Conservation (phyloP, 2,797 vertebrate genomes). For the Eospalax fontanierii region DNA sequence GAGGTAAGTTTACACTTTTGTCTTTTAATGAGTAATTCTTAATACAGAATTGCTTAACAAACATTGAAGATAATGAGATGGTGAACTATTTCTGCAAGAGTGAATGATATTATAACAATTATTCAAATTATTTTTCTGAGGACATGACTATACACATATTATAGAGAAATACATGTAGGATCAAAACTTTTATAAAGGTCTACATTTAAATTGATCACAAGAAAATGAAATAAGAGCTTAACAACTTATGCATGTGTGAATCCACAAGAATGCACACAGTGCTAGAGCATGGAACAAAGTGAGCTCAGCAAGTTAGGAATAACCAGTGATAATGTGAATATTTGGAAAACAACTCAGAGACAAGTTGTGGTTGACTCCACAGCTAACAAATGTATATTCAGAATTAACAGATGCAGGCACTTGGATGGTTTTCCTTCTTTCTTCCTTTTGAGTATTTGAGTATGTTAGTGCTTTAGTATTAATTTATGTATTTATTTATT, state of each 20-base stretch:
- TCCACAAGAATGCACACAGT: too few species aligned
- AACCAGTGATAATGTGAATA: neutral
- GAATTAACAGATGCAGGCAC: neutral
- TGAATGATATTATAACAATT: neutral
- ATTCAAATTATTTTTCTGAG: neutral
- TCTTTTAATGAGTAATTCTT: neutral
- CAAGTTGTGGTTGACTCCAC: neutral
- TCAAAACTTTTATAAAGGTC: neutral
- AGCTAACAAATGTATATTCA: too few species aligned
- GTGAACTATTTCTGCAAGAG: neutral
- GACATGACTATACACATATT: neutral
- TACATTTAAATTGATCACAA: neutral
- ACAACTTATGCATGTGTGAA: neutral
- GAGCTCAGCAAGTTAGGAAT: neutral
- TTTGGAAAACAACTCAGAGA: neutral
- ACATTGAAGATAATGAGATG: neutral
- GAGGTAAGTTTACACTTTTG: neutral
- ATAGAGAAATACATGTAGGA: neutral
- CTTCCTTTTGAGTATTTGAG: too few species aligned
- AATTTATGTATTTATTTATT: too few species aligned
- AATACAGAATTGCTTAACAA: too few species aligned
- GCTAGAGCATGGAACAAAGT: neutral
- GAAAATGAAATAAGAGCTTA: neutral
- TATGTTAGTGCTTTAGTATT: too few species aligned
- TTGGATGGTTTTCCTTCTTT: too few species aligned